phyloP scores from a whole-genome alignment of 2,888 invertebrate species.

The Protophormia terraenovae region DNA sequence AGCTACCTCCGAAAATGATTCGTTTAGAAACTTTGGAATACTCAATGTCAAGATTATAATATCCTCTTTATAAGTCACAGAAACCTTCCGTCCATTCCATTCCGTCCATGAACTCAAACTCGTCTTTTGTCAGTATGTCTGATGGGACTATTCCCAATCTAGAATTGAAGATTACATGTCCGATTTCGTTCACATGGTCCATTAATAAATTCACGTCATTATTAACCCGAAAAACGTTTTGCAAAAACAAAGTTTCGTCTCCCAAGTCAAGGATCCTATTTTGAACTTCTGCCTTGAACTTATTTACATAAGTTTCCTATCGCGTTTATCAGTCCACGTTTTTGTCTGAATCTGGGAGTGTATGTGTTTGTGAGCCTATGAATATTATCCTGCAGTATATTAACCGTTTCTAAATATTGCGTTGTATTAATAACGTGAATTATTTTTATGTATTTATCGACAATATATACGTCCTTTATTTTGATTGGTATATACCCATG shows the following conservation, averaged over 20 bases:
- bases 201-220: too few species aligned
- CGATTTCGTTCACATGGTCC: too few species aligned
- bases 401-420: neutral
- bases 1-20: constrained; percentile 18
- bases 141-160: neutral
- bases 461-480: constrained; percentile 17
- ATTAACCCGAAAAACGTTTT: too few species aligned
- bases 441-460: constrained; percentile 17
- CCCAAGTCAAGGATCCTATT: too few species aligned
- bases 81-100: neutral
- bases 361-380: neutral
- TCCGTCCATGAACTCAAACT: too few species aligned
- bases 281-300: too few species aligned
- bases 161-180: too few species aligned
- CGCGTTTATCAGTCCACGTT: constrained; percentile 45
- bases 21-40: constrained; percentile 48
- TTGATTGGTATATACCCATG: constrained; percentile 39
- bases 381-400: neutral
- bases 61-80: constrained; percentile 22
- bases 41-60: constrained; percentile 50
- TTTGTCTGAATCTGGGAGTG: neutral
- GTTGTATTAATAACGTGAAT: constrained; percentile 16
- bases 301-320: too few species aligned
- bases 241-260: constrained; percentile 5
- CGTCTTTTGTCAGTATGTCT: neutral